Evolutionary conservation across 2,113 vertebrate species (phyloP).

Genomic region (Mus musculus): GRCm39 chr12:118430501-118431000

Average conservation of each 20-base stretch:
- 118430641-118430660: not conserved
- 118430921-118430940: not conserved
- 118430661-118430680: not conserved
- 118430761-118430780: not conserved
- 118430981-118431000: no score
- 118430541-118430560: not conserved
- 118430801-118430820: not conserved
- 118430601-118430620: not conserved
- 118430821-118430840: not conserved
- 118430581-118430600: not conserved
- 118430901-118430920: not conserved
- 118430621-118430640: not conserved
- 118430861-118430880: not conserved
- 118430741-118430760: not conserved
- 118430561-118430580: not conserved
- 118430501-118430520: not conserved
- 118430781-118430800: no score
- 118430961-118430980: not conserved
- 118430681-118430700: not conserved
- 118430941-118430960: not conserved
- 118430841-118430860: not conserved
- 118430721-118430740: not conserved
- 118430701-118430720: not conserved
- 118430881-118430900: not conserved
- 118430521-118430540: not conserved